Conservation (phyloP, 2,888 invertebrate species). For the Chloroclystis v-ata region DNA sequence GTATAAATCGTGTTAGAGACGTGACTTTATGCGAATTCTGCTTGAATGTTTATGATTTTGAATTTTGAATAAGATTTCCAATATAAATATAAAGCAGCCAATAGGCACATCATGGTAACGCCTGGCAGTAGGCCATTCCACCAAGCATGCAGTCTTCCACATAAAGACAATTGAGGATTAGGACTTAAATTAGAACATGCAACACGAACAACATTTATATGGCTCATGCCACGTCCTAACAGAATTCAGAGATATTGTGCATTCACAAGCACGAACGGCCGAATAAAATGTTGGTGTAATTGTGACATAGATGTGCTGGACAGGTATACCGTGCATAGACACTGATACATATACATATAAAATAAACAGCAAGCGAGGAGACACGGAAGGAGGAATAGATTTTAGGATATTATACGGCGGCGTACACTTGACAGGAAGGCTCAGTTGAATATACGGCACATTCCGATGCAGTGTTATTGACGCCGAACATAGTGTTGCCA, state of each 20-base stretch:
- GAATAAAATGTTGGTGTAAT: conserved; percentile 60
- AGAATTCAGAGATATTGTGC: conserved; percentile 64
- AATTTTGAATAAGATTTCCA: conserved; percentile 33
- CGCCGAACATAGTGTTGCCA: conserved; percentile 46
- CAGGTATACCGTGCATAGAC: conserved; percentile 72
- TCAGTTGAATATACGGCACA: conserved; percentile 59
- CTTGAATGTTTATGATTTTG: conserved; percentile 16
- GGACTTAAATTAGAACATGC: conserved; percentile 69
- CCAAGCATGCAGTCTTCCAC: conserved; percentile 71
- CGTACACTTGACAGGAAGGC: conserved; percentile 65
- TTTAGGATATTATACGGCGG: conserved; percentile 54
- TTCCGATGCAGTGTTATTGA: conserved; percentile 65
- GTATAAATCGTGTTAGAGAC: conserved; percentile 1
- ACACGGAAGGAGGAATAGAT: conserved; percentile 58
- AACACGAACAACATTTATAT: conserved; percentile 73
- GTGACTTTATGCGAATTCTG: conserved; percentile 25
- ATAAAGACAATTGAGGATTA: conserved; percentile 58
- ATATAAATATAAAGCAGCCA: conserved; percentile 63
- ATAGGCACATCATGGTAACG: conserved; percentile 60
- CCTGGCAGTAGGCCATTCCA: conserved; percentile 72
- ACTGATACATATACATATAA: conserved; percentile 58
- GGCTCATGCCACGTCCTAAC: conserved; percentile 71
- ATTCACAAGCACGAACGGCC: conserved; percentile 71
- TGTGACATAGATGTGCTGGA: conserved; percentile 72
- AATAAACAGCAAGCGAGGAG: conserved; percentile 71